phyloP scores from a whole-genome alignment of 2,888 invertebrate species.

The Leucophenga montana region DNA sequence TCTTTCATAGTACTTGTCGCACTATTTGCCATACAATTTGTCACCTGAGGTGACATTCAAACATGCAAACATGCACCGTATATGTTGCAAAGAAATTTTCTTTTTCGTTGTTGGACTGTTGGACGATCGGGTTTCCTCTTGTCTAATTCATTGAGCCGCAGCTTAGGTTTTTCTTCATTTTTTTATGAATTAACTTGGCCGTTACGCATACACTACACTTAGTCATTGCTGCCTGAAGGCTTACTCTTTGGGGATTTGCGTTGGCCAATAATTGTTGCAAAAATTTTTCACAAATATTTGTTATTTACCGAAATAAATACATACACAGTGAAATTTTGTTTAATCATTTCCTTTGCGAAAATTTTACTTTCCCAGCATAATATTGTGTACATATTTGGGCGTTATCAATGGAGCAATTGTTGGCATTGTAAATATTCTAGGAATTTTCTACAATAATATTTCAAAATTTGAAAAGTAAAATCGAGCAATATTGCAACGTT shows the following conservation, averaged over 20 bases:
- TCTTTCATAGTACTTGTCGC: not conserved
- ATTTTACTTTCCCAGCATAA: slow-evolving; percentile 15
- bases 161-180: slow-evolving; percentile 37
- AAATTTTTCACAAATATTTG: slow-evolving; percentile 23
- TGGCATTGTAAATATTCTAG: not conserved
- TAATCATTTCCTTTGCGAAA: slow-evolving; percentile 57
- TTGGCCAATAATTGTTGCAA: slow-evolving; percentile 37
- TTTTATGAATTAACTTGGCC: slow-evolving; percentile 38
- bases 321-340: slow-evolving; percentile 5
- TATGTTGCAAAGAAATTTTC: slow-evolving; percentile 33
- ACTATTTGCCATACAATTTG: slow-evolving; percentile 50
- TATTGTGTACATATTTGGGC: not conserved
- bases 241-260: too few species aligned
- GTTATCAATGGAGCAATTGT: not conserved
- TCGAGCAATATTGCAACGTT: too few species aligned
- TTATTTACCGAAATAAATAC: not conserved
- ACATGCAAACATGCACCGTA: slow-evolving; percentile 14
- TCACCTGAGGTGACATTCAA: slow-evolving; percentile 64
- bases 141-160: slow-evolving; percentile 47
- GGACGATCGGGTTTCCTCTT: slow-evolving; percentile 53
- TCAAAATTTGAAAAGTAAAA: not conserved
- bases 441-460: not conserved
- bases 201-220: slow-evolving; percentile 35
- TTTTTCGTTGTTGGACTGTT: slow-evolving; percentile 25
- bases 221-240: slow-evolving; percentile 32